These are phyloP conservation scores for Plagodis dolabraria DNA, from an alignment of 2,888 invertebrate genomes.

Conservation along the genomic window DNA sequence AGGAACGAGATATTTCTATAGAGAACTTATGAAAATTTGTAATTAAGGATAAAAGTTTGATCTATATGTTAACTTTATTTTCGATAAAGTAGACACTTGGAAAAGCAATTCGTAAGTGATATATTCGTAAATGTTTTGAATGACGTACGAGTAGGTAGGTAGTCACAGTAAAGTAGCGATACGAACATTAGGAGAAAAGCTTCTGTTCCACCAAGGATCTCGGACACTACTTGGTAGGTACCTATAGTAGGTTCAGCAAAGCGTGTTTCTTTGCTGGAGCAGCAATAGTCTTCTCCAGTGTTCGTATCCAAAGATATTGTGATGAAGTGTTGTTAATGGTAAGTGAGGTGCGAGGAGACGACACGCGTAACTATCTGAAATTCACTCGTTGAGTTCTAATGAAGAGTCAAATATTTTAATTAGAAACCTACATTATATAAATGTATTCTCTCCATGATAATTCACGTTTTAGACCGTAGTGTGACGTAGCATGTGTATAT, in stretches of 20 bases:
- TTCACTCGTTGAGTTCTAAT: constrained; percentile 40
- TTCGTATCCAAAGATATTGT: constrained; percentile 1
- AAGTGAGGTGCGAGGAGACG: background rate
- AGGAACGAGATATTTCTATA: constrained; percentile 42
- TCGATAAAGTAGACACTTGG: constrained; percentile 44
- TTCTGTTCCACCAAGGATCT: background rate
- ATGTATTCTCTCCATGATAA: constrained; percentile 44
- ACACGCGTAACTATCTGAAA: constrained; percentile 23
- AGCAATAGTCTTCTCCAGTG: background rate
- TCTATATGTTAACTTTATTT: constrained; percentile 50
- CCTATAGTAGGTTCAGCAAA: too few relatives aligned
- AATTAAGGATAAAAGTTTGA: constrained; percentile 50
- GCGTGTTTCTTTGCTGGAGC: too few relatives aligned
- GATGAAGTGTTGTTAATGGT: constrained; percentile 2
- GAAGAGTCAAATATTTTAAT: constrained; percentile 45
- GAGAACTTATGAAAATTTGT: constrained; percentile 47
- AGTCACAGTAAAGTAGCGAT: constrained; percentile 1
- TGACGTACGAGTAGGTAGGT: constrained; percentile 17
- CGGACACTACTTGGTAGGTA: too few relatives aligned
- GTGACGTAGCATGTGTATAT: constrained; percentile 52
- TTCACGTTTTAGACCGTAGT: constrained; percentile 46
- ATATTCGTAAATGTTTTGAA: constrained; percentile 41
- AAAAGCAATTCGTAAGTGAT: constrained; percentile 51
- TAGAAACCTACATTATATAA: constrained; percentile 35
- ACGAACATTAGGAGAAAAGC: background rate